Base-by-base conservation (phyloP, 2,888 invertebrate species). In the Zonitis immaculata region DNA sequence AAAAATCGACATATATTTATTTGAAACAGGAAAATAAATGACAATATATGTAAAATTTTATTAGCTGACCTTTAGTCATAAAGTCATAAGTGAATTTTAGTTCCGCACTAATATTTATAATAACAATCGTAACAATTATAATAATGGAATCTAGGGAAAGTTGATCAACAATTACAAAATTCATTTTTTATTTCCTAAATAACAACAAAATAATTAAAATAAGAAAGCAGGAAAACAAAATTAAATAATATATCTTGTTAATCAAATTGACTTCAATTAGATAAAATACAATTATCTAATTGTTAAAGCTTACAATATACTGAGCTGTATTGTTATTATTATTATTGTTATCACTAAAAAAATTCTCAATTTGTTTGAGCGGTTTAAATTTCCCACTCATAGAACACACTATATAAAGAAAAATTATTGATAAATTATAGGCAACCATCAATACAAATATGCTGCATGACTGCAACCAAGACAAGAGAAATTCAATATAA, bases 91-190 rank as follows among this genome's bases (percentile, higher is more conserved):
- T 39, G 6, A 39, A 39, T 39, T 39, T 20, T 39, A 39, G 20
- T 39, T 39, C 39, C 39, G 39, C 39, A 18, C 39, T 39, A 11
- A 18, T 39, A 20, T 3, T 11, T 20, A 20, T 18, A 39, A 18
- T 18, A 18, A 39, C 7, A 14, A 32, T 42, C 9, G 9, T 44
- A 28, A 27, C 27, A 44, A 27, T n/a, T 14, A 44, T 9, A 45
- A 45, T 20, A 30, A 44, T 44, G 27, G 12, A n/a, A 44, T 44
- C 44, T 18, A 30, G 28, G 27, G 44, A 44, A 44, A 44, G 44
- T 27, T 44, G 28, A 26, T 27, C 28, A 44, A 44, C 12, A 27
- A 27, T 44, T 44, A 7, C 39, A 39, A 39, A 39, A 39, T 39
- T 18, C 16, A 16, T 4, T 44, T 22, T 26, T 6, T 44, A 18